A percentile compares a stretch with the other conserved stretches of the same genome.
Evolutionary conservation across 2,113 vertebrate species (phyloP).

Genomic region (Stegostoma tigrinum): DNA sequence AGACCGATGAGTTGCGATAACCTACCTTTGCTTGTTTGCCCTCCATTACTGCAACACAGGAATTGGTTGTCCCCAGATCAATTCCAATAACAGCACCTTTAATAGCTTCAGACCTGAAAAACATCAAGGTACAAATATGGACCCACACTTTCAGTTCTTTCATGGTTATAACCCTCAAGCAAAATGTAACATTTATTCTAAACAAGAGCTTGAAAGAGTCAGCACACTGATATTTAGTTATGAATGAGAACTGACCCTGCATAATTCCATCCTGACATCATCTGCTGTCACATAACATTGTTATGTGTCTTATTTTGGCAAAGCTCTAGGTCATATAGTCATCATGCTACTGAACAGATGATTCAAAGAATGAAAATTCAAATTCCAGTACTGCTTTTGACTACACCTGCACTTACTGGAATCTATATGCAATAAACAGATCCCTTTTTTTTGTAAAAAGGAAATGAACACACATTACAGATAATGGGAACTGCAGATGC

Average conservation of each 20-base stretch:
- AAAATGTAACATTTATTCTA: not conserved
- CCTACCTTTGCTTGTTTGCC: conserved; percentile 91
- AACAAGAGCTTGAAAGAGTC: not conserved
- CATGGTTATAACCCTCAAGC: not conserved
- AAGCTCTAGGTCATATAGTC: not conserved
- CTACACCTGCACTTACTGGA: no score
- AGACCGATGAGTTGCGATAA: not conserved
- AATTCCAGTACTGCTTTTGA: not conserved
- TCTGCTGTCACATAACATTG: not conserved
- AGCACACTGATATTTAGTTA: not conserved
- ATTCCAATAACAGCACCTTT: conserved; percentile 92
- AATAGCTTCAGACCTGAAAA: conserved; percentile 85
- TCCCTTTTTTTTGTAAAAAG: no score
- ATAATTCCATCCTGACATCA: not conserved
- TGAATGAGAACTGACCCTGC: not conserved
- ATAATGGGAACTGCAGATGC: no score
- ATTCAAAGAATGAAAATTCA: not conserved
- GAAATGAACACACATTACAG: no score
- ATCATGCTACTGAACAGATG: not conserved
- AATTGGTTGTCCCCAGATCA: conserved; percentile 95
- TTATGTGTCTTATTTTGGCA: not conserved
- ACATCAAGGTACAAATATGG: not conserved
- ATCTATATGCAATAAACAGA: no score
- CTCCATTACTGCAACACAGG: conserved; percentile 98
- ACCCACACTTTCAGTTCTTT: not conserved